Conservation (phyloP, 2,113 vertebrate genomes). For the Corythornis cristatus region DNA sequence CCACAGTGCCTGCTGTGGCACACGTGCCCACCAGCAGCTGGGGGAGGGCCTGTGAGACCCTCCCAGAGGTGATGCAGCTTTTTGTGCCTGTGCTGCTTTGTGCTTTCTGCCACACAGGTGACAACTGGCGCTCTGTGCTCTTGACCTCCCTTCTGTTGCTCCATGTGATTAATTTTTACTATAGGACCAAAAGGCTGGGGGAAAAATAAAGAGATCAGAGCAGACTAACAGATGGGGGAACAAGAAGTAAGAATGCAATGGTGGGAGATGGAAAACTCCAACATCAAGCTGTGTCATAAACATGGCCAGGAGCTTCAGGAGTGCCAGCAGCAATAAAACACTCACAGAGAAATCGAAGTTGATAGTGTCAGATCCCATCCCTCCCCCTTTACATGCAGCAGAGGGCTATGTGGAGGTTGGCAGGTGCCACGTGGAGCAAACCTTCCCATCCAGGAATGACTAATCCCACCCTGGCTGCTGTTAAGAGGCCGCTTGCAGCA, state of each 20-base stretch:
- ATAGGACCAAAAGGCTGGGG: not conserved
- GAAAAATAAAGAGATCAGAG: not conserved
- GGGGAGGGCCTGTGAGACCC: fast-evolving
- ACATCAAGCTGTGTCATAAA: not conserved
- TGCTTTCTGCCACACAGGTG: not conserved
- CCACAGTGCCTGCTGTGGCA: fast-evolving
- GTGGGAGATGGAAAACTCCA: not conserved
- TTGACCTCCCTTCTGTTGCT: not conserved
- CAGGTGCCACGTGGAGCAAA: not conserved
- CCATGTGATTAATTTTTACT: not conserved
- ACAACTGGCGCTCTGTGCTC: not conserved
- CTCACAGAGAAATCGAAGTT: not conserved
- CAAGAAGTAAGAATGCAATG: not conserved
- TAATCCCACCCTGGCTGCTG: slow-evolving; percentile 34
- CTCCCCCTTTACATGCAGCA: not conserved
- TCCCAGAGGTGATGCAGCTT: fast-evolving
- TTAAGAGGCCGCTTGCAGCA: not conserved
- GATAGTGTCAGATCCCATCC: not conserved
- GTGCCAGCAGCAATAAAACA: slow-evolving; percentile 43
- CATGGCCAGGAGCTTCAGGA: not conserved
- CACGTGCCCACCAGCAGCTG: not conserved
- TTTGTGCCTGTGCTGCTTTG: not conserved
- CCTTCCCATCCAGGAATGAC: not conserved
- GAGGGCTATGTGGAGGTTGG: not conserved
- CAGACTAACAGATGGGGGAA: not conserved